Base-by-base conservation (phyloP, 1,140 invertebrate genomes). In the Drosophila simulans region DNA sequence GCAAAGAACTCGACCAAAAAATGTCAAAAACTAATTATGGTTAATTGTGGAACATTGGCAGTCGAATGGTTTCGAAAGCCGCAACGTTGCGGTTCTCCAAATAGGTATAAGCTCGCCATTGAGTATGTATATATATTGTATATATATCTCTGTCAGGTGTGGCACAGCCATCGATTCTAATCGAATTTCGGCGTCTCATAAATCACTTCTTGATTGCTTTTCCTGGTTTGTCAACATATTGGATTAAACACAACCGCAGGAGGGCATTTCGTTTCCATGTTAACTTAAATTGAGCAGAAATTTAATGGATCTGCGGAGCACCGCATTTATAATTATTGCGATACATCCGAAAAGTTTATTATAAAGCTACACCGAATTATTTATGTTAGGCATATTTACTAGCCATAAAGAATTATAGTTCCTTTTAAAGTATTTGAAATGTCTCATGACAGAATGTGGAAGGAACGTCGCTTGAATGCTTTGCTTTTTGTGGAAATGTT, bases 21-120 rank as follows among this genome's bases (percentile, higher is more conserved):
- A 25, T 5, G 8, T n/a, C 22, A 20, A 11, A 58, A 63, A 57
- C 25, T 51, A 71, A 69, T 71, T 71, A 71, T 70, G 31, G 52
- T 51, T 71, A 71, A 58, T 70, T 70, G 52, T 4, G 4, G 3
- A 11, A 10, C 40, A 46, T 17, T 59, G 45, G 34, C 27, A 31
- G 27, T 39, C 52, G 22, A 34, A 17, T 15, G 10, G 22, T 15
- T 12, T 2, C 22, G 12, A 4, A 4, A 34, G 15, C 20, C 31
- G 11, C 46, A 0, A 5, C 15, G 37, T 48, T 65, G 42, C 42
- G 62, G 58, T 31, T 37, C 22, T 11, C 59, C 22, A 58, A 62
- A 27, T 27, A 25, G 31, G 8, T 10, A 31, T 10, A 10, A 31
- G 31, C 8, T 31, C 7, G 31, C 31, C 31, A 31, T 10, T 8